Evolutionary conservation across 1,140 invertebrate species (phyloP).

Genomic region (Aphidius gifuensis): DNA sequence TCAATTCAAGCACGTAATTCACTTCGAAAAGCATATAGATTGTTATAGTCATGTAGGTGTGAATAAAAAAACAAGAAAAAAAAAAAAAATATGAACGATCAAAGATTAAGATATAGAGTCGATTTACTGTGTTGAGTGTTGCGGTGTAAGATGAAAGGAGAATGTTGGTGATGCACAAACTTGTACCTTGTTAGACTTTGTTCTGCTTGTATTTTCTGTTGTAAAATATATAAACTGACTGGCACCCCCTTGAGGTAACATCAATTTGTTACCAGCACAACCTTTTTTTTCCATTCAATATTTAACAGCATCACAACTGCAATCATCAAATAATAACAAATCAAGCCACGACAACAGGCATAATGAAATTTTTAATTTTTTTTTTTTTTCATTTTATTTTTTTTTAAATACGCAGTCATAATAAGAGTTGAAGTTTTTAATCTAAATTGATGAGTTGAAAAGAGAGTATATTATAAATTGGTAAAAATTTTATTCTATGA

Average conservation of each 20-base stretch:
- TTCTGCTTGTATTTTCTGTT: no score
- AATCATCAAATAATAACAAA: neutral
- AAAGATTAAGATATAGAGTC: constrained; percentile 50
- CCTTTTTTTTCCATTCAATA: neutral
- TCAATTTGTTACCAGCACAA: constrained; percentile 47
- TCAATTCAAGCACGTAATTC: constrained; percentile 48
- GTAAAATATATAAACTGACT: constrained; percentile 16
- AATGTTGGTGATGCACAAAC: constrained; percentile 31
- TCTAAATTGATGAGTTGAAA: no score
- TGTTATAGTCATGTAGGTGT: constrained; percentile 21
- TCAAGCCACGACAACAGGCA: no score
- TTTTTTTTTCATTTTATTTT: no score
- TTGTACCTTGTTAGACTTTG: constrained; percentile 51
- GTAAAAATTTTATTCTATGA: no score
- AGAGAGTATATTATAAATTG: no score
- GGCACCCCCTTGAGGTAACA: constrained; percentile 45
- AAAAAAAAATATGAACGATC: constrained; percentile 12
- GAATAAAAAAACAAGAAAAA: constrained; percentile 26
- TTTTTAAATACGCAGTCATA: no score
- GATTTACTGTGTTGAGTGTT: constrained; percentile 29
- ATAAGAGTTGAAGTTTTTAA: no score
- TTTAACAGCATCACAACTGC: neutral
- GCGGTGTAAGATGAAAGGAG: constrained; percentile 48
- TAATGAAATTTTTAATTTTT: no score
- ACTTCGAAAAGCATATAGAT: constrained; percentile 31